Base-by-base conservation (phyloP, 2,113 vertebrate genomes). In the Gavia stellata region DNA sequence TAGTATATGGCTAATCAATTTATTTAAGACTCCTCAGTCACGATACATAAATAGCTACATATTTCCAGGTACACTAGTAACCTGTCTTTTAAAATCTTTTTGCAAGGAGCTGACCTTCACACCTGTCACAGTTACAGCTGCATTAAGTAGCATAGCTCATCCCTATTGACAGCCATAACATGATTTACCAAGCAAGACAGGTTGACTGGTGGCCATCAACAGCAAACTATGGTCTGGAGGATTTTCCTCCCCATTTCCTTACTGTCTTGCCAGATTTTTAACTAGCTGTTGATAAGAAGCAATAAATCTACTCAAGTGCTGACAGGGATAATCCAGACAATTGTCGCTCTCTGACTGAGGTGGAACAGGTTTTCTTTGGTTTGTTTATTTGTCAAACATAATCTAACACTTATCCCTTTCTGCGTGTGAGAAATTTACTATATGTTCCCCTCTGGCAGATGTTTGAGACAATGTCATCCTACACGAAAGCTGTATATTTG, bases 301-400 rank as follows among this genome's bases (percentile, higher is more conserved):
- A 95, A 96, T 96, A 86, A 97, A 95, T 96, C 94, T 94, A 44
- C 79, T 78, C 71, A 62, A 49, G 88, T 82, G 88, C 75, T 96
- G 95, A 96, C 86, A 96, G 73, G 79, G 86, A 91, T 90, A 96
- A 94, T 94, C 74, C 88, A 85, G 90, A 88, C 29, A 68, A 33
- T 83, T 73, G 88, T 66, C 91, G 50, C 56, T 93, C 79, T 84
- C 65, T 75, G 71, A 74, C 87, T 81, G 88, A 97, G 86, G 85
- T 78, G 79, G 73, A 95, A 90, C 58, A 45, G 88, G 81, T 81
- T 90, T 87, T 94, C 90, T 94, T 87, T 85, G 65, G 81, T 87
- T 96, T 96, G 66, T 95, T 94, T 96, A 84, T 96, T 97, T 91
- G 92, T 94, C 47, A 29, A 71, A 93, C 72, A 92, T 73, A 88